These are phyloP conservation scores for Epinotia ramella DNA, from an alignment of 2,888 invertebrate genomes.

Conservation along the genomic window DNA sequence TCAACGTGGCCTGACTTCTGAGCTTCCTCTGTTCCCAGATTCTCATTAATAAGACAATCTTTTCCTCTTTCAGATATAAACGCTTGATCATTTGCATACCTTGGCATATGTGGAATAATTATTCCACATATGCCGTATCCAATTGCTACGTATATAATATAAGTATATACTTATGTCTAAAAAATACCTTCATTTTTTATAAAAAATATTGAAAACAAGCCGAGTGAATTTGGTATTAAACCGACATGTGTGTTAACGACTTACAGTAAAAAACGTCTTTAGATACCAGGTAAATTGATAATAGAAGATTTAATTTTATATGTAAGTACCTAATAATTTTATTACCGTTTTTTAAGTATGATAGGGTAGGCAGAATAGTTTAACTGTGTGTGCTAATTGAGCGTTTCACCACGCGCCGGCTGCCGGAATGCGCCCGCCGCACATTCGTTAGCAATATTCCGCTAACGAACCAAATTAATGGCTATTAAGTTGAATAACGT, in stretches of 20 bases:
- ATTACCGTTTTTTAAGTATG: conserved; percentile 62
- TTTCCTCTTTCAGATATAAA: conserved; percentile 53
- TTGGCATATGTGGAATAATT: too few species aligned
- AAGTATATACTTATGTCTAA: too few species aligned
- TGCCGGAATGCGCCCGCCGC: conserved; percentile 69
- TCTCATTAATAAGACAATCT: conserved; percentile 69
- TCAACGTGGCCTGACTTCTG: conserved; percentile 79
- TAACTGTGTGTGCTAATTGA: conserved; percentile 76
- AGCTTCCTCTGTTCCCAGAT: conserved; percentile 76
- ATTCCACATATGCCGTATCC: not conserved
- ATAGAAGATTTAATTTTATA: not conserved
- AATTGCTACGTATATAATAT: not conserved
- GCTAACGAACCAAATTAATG: conserved; percentile 84
- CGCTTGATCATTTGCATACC: conserved; percentile 14
- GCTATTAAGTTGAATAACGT: conserved; percentile 83
- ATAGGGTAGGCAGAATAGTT: conserved; percentile 64
- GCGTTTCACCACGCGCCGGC: conserved; percentile 71
- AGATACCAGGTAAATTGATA: not conserved
- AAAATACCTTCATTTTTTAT: too few species aligned
- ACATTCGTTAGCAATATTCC: conserved; percentile 84
- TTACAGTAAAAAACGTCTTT: not conserved
- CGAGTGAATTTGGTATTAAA: not conserved
- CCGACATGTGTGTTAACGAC: not conserved
- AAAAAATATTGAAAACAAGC: not conserved
- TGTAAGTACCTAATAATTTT: not conserved